phyloP scores from a whole-genome alignment of 2,888 invertebrate species.

The Rutpela maculata region DNA sequence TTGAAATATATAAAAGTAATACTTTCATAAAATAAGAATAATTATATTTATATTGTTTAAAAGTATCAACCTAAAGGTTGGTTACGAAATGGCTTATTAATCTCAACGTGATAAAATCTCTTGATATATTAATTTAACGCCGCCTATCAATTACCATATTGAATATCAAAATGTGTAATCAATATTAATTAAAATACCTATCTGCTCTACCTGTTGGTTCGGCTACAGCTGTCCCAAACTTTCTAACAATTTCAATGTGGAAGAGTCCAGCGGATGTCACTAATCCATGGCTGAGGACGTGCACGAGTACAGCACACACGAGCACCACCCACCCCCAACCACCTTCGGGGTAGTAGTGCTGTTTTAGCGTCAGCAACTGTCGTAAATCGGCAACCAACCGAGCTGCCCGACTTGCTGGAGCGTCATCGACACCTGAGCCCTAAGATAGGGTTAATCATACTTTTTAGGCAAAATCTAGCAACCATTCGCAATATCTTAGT shows the following conservation, averaged over 20 bases:
- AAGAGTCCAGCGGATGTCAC: slow-evolving; percentile 79
- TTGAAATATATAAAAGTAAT: too few relatives aligned
- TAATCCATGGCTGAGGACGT: slow-evolving; percentile 85
- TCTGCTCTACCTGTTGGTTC: slow-evolving; percentile 79
- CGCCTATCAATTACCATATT: slow-evolving; percentile 10
- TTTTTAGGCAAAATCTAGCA: neutral
- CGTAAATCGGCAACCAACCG: slow-evolving; percentile 76
- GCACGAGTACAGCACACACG: slow-evolving; percentile 82
- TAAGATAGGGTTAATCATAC: slow-evolving; percentile 43
- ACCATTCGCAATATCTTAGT: slow-evolving; percentile 20
- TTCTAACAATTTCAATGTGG: slow-evolving; percentile 71
- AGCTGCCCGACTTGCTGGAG: slow-evolving; percentile 76
- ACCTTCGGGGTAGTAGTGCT: slow-evolving; percentile 91
- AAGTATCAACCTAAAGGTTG: neutral
- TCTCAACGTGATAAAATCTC: neutral
- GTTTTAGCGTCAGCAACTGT: slow-evolving; percentile 81
- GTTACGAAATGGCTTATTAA: neutral
- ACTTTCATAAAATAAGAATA: too few relatives aligned
- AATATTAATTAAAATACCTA: slow-evolving; percentile 28
- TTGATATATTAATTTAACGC: neutral
- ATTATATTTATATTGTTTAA: neutral
- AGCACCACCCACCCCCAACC: slow-evolving; percentile 93
- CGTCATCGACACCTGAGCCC: slow-evolving; percentile 72
- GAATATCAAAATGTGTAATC: slow-evolving; percentile 4
- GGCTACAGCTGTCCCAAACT: slow-evolving; percentile 77